Percentiles rank a stretch among this genome's conserved stretches.
Evolutionary conservation across 2,888 invertebrate species (phyloP).

Genomic region (Sarcophaga variegata): DNA sequence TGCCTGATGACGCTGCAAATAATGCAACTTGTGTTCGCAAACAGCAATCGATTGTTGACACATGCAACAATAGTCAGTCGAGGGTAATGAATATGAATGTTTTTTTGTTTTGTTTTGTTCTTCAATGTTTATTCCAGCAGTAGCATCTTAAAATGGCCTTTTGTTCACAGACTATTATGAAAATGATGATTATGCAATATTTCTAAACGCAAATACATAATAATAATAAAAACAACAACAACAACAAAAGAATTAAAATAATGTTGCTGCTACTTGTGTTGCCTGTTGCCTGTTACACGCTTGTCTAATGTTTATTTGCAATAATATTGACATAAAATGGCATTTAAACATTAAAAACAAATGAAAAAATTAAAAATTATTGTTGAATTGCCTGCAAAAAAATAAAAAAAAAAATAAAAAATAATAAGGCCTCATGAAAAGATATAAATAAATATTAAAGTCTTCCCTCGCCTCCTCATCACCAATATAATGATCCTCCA

Average conservation of each 20-base stretch:
- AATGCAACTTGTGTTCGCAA: conserved; percentile 39
- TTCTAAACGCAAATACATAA: conserved; percentile 15
- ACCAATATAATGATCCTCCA: background rate
- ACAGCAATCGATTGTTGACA: conserved; percentile 59
- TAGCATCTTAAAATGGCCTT: conserved; percentile 36
- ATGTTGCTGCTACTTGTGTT: conserved; percentile 52
- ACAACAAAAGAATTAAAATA: conserved; percentile 18
- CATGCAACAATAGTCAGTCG: conserved; percentile 39
- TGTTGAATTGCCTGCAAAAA: conserved; percentile 3
- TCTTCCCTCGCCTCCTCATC: background rate
- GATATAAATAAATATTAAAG: conserved; percentile 54
- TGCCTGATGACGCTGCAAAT: conserved; percentile 29
- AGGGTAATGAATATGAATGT: conserved; percentile 42
- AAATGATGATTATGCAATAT: conserved; percentile 65
- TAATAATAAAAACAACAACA: conserved; percentile 35
- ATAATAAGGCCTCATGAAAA: conserved; percentile 37
- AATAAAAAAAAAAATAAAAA: conserved; percentile 7
- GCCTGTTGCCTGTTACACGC: conserved; percentile 29
- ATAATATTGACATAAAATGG: conserved; percentile 70
- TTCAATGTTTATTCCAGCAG: conserved; percentile 15
- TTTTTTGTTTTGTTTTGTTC: background rate
- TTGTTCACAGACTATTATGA: conserved; percentile 58
- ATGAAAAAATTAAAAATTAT: conserved; percentile 22
- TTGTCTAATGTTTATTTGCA: conserved; percentile 69
- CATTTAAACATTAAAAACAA: conserved; percentile 66